Evolutionary conservation across 2,888 invertebrate genomes (phyloP), one percentile per base, ranked within the genome.

Genomic region (Marronus borbonicus): DNA sequence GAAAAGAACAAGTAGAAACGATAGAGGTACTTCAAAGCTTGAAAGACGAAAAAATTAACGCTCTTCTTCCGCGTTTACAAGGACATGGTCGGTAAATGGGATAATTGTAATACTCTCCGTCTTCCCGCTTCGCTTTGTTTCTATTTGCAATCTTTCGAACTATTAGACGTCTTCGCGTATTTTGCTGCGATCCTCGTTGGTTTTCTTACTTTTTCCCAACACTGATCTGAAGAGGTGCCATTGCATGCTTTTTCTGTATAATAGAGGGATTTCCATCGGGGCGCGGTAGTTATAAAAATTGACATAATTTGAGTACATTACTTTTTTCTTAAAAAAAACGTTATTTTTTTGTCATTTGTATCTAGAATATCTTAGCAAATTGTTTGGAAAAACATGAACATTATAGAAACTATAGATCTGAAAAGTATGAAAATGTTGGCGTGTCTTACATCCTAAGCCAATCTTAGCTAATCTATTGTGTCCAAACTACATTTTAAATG

Each of bases 31-130:
- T 72, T 72, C 72, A 72, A 72, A 72, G 72, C 17, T 58, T 58
- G 72, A 58, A 58, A 72, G 58, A 72, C 72, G 72, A 72, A 72
- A 39, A 58, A 72, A 72, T 72, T 72, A 72, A 58, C 72, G 72
- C 58, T 72, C 70, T 77, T 77, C 77, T 70, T 77, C 77, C 77
- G 77, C 58, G 50, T 69, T 36, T 31, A 31, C 77, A 69, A 77
- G 70, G 77, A 77, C 70, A 70, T 49, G 77, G 2, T 68, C 36
- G 52, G 58, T 68, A 69, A 62, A 77, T 77, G 77, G 70, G 70
- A 69, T 70, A 70, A 77, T 70, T 77, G 58, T 70, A 69, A 50
- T 76, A 49, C 70, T 31, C 39, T 74, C 62, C 36, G n/a, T 68
- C 24, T 39, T 66, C 44, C 68, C 50, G 50, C 24, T 14, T 66